Base-by-base conservation (phyloP, 2,113 vertebrate species). In the Phylloscopus trochiloides region DNA sequence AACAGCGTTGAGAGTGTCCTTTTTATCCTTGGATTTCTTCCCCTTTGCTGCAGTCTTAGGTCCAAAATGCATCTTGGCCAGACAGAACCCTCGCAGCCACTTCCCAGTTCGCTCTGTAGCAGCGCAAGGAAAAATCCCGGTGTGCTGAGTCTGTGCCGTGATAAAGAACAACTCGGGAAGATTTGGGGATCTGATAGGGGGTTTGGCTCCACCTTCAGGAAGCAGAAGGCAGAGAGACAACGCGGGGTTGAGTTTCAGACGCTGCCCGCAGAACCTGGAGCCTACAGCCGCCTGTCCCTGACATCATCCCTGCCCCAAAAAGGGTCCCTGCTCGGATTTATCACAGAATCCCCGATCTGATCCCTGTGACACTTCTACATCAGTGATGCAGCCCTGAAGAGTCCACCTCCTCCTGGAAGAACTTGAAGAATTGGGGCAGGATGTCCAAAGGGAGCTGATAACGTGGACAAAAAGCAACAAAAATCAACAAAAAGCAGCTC, bases 191-290 rank as follows among this genome's bases (percentile, higher is more conserved):
- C 92, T 96, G 95, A 91, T 92, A 96, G 94, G 96, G 94, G 73
- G 86, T 95, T 93, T 97, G 97, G 97, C 97, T 97, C 98, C 98
- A 97, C 95, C 98, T 98, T 86, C 97, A 97, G 98, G 97, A 97
- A 91, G 45, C 88, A 47, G n/a, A 21, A 88, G 70, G 96, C 91
- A 95, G 76, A 80, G 51, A 67, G 78, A 75, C 88, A 66, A n/a
- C 57, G 32, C 17, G 5, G 66, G 13, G 65, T 61, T 40, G 34
- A 32, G 48, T 43, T 65, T 87, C 61, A 26, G 45, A 15, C 29
- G 5, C 55, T 34, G 51, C 71, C 38, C 65, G 58, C 66, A 79
- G 43, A 10, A 82, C 14, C 26, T 5, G 31, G 45, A 90, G 74
- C 74, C 52, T 10, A 3, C 34, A 31, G 11, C 43, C 22, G 36